Base-by-base conservation (phyloP, 2,113 vertebrate species). In the Gymnorhina tibicen region DNA sequence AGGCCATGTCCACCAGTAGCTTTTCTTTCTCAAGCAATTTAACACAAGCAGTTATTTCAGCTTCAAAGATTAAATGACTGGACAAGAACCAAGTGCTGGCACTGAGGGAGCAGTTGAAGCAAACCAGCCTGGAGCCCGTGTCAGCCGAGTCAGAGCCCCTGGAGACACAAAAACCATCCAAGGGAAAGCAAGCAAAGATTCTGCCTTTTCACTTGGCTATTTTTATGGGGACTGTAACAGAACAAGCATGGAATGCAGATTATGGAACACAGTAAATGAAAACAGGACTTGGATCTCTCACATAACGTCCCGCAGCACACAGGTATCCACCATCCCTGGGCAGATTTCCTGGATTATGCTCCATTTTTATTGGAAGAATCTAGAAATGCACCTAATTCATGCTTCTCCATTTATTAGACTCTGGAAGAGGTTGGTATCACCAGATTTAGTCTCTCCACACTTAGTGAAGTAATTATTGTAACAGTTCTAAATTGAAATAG, bases 11-110 rank as follows among this genome's bases (percentile, higher is more conserved):
- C 87, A 76, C 62, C 18, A 27, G 49, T 3, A 86, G 85, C 83
- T 85, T 79, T 87, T 81, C 64, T n/a, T 93, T 96, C 90, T 91
- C 94, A 82, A 91, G 89, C 82, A 93, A 81, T 77, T 93, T 68
- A 58, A 87, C 78, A 74, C 75, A 72, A 95, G 93, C 70, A 95
- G 74, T 82, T 93, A 72, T 85, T 96, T 90, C 93, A 96, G 87
- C 88, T 92, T 72, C 92, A 89, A 82, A 89, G 87, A 86, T 84
- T 46, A 96, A 85, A 69, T 67, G 60, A 52, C 91, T 97, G 95
- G 93, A 82, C 62, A 81, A 76, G 76, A 82, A 41, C 75, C 93
- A 94, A 96, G 82, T 27, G 87, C 85, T 97, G 91, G 95, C 91
- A 87, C 67, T 6, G 69, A 79, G 66, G 55, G n/a, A 84, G 87